Base-by-base conservation (phyloP, 2,113 vertebrate genomes). In the Antennarius striatus region DNA sequence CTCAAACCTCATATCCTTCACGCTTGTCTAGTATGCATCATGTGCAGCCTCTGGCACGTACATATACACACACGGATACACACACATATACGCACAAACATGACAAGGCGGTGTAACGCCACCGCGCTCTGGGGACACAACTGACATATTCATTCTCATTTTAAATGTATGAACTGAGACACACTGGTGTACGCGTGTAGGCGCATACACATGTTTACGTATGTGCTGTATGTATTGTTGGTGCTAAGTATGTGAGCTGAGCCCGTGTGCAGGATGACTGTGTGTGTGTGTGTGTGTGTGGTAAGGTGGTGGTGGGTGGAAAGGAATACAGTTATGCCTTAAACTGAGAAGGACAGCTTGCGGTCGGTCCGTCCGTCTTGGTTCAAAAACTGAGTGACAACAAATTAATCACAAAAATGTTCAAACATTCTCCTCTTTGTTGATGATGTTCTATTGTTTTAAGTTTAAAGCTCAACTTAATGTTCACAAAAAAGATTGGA, bases 111-210 rank as follows among this genome's bases (percentile, higher is more conserved):
- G 39, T 14, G 8, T 60, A 2, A 51, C 3, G 6, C 13, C 63
- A 60, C 42, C 63, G 49, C 22, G 55, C 71, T 68, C 75, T 55
- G 39, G 83, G 68, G 77, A 73, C 16, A 57, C 9, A 46, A 9
- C 64, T 75, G 59, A 81, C 75, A 79, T 72, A 73, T 80, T 51
- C 29, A 40, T 49, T 64, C 74, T 77, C 61, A 77, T 85, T 84
- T 71, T 13, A 71, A 79, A 86, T 83, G 64, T 68, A 86, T 86
- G 86, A 86, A 57, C 63, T 32, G 29, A 63, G 67, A 40, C 53
- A 65, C 6, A 56, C 16, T 14, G 53, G 48, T 57, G 17, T 54
- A 51, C 48, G 36, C 63, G 14, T 48, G 17, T 7, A 13, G 52
- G 42, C 28, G 56, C 49, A 68, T 6, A 48, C 43, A 22, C 10